Conservation (phyloP, 2,797 vertebrate genomes). For the Trachurus trachurus region DNA sequence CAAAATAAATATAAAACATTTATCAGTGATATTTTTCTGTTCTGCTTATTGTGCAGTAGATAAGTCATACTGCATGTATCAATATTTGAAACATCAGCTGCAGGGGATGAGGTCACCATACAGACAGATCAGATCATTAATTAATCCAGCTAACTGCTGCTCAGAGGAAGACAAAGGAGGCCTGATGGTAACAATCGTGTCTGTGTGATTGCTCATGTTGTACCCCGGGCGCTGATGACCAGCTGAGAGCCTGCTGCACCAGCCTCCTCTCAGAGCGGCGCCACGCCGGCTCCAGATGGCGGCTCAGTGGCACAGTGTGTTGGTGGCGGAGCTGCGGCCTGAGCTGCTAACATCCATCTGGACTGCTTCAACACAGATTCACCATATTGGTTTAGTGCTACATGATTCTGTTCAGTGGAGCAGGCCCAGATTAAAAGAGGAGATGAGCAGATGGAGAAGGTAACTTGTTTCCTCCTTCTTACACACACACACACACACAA, state of each 20-base stretch:
- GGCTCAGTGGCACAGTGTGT: constrained; percentile 49
- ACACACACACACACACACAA: background rate
- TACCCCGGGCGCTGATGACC: constrained; percentile 23
- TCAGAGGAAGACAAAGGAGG: constrained; percentile 6
- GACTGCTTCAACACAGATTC: constrained; percentile 31
- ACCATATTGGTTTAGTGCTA: constrained; percentile 37
- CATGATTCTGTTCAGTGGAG: constrained; percentile 10
- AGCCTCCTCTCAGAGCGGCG: constrained; percentile 24
- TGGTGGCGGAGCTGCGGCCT: constrained; percentile 45
- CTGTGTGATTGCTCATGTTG: constrained; percentile 21
- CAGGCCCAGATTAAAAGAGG: constrained; percentile 38
- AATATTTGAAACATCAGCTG: background rate
- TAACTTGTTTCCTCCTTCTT: constrained; percentile 17
- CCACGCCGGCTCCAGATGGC: constrained; percentile 72
- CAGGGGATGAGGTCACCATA: constrained; percentile 12
- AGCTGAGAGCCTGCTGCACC: constrained; percentile 42
- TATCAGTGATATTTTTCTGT: background rate
- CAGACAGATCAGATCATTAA: constrained; percentile 3
- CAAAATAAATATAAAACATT: background rate
- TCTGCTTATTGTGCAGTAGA: background rate
- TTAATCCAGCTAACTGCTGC: constrained; percentile 7
- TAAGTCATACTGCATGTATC: background rate
- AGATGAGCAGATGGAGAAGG: constrained; percentile 41
- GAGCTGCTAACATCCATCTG: constrained; percentile 73
- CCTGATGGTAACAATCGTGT: constrained; percentile 19